Base-by-base conservation (phyloP, 2,888 invertebrate species). In the Aelia acuminata region DNA sequence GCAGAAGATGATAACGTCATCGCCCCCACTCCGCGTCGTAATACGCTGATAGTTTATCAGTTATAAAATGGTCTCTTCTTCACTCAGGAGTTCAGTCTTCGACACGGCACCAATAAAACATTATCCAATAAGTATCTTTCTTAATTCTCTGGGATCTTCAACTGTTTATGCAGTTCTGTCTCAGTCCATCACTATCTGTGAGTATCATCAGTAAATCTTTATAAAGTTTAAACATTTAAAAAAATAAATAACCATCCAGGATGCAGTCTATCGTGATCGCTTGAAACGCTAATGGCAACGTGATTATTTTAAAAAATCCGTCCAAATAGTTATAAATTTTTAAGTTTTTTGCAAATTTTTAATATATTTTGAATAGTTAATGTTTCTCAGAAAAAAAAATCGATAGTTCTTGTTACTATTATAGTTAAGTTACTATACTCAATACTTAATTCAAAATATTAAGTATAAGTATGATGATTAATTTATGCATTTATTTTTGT, bases 21-120 rank as follows among this genome's bases (percentile, higher is more conserved):
- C n/a, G n/a, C 80, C 80, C 80, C 80, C 80, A 43, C 80, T 5
- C 31, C 43, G 1, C 3, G 2, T 5, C 11, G 43, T 80, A 22
- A 70, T 80, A 39, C 43, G 80, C n/a, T 80, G 80, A 80, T 80
- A 80, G 43, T 39, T 43, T 80, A 80, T 80, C 80, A 80, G 80
- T 35, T 80, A 80, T 80, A 80, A 80, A 80, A 11, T 80, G 80
- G 80, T 80, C 22, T 35, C 80, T 39, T n/a, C 43, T 47, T 22
- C 43, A 2, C 43, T 1, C 8, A 18, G 15, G 0, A 13, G 57
- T 15, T 70, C 63, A 70, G 63, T 70, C 63, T 35, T 3, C 63
- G 7, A 7, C 63, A 7, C 15, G 35, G 63, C 63, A 20, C 20
- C 63, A 35, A 63, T 63, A 53, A 53, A 53, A 53, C n/a, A 53